Conservation (phyloP, 2,888 invertebrate species). For the Cantharis lateralis region DNA sequence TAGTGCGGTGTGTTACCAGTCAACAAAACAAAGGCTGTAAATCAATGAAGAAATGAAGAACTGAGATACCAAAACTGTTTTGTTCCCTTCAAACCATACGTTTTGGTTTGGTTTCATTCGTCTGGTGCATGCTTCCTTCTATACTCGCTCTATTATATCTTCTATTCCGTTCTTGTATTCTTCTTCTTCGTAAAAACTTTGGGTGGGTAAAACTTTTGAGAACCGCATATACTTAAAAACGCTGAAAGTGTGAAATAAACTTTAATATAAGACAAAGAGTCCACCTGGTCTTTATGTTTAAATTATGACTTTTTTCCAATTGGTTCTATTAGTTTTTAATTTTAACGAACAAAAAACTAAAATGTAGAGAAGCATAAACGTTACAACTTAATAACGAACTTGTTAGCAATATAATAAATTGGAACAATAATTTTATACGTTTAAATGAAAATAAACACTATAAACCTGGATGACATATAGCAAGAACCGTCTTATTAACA, state of each 20-base stretch:
- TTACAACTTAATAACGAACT: neutral
- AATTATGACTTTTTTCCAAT: neutral
- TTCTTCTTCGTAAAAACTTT: neutral
- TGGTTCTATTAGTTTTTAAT: neutral
- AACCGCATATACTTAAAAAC: neutral
- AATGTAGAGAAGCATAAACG: neutral
- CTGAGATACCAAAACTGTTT: conserved; percentile 30
- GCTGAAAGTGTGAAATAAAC: neutral
- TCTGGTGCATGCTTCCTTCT: no score
- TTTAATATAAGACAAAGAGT: neutral
- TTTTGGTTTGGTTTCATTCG: neutral
- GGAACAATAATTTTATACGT: neutral
- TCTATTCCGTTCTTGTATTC: neutral
- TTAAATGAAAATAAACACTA: conserved; percentile 12
- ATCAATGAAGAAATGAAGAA: conserved; percentile 45
- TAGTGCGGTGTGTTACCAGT: conserved; percentile 52
- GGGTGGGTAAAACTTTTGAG: neutral
- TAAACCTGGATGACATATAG: conserved; percentile 11
- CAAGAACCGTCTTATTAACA: conserved; percentile 24
- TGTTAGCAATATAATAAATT: neutral
- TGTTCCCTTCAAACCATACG: neutral
- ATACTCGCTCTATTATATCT: neutral
- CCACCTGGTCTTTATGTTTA: neutral
- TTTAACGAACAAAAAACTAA: neutral
- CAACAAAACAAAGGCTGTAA: conserved; percentile 51